Evolutionary conservation across 2,113 vertebrate species (phyloP).

Genomic region (Indicator maculatus): DNA sequence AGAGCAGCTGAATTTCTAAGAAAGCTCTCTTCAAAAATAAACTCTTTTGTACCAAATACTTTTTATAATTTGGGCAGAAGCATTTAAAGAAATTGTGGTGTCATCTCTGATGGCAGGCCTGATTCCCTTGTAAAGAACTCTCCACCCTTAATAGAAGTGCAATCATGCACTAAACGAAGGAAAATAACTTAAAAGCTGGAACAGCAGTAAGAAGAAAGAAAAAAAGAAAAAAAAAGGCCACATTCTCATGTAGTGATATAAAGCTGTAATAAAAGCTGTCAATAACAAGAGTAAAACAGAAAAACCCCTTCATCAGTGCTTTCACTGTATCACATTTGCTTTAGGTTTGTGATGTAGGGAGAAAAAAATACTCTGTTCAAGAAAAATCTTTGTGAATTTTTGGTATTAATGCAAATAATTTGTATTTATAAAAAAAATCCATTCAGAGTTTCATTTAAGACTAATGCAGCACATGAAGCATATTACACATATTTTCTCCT

Average conservation of each 20-base stretch:
- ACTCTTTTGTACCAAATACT: neutral
- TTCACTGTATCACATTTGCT: neutral
- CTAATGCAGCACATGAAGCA: neutral
- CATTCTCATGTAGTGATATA: neutral
- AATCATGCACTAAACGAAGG: neutral
- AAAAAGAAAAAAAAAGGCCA: neutral
- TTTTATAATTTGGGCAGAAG: neutral
- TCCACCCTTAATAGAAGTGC: neutral
- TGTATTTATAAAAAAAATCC: neutral
- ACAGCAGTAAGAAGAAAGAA: neutral
- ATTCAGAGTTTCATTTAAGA: neutral
- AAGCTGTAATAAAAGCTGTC: constrained; percentile 15
- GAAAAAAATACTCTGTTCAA: neutral
- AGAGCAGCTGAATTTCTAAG: neutral
- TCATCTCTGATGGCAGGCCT: neutral
- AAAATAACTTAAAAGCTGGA: constrained; percentile 14
- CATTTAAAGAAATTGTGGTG: neutral
- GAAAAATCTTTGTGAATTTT: neutral
- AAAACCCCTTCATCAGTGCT: neutral
- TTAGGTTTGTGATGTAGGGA: neutral
- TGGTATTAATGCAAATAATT: neutral
- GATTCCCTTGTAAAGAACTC: neutral
- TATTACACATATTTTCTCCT: neutral
- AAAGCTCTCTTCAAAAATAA: neutral
- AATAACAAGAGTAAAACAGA: neutral